Conservation (phyloP, 2,888 invertebrate genomes). For the Cremastinae sp. region DNA sequence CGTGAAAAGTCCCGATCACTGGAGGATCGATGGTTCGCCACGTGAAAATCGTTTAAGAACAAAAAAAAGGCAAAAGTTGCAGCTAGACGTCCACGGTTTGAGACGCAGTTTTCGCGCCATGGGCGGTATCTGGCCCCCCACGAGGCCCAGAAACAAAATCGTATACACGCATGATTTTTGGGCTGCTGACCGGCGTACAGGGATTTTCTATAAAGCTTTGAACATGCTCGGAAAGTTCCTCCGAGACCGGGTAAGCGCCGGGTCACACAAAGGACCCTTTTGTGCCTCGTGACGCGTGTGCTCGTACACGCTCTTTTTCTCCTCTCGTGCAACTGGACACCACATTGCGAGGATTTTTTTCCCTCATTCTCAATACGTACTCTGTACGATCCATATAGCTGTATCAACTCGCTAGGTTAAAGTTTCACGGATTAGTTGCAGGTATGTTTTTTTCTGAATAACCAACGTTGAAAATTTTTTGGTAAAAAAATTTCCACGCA, state of each 20-base stretch:
- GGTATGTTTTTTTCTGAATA: constrained; percentile 36
- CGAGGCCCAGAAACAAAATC: constrained; percentile 58
- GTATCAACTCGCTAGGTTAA: constrained; percentile 53
- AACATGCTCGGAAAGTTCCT: constrained; percentile 58
- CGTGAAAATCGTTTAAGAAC: constrained; percentile 42
- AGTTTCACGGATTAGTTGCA: constrained; percentile 56
- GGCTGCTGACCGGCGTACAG: constrained; percentile 55
- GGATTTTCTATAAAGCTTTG: constrained; percentile 71
- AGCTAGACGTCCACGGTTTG: constrained; percentile 41
- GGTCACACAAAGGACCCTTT: constrained; percentile 76
- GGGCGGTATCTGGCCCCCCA: constrained; percentile 76
- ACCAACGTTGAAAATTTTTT: too few relatives aligned
- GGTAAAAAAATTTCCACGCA: too few relatives aligned
- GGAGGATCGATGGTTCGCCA: constrained; percentile 34
- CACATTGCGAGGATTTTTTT: constrained; percentile 71
- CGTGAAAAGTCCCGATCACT: constrained; percentile 33
- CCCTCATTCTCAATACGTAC: constrained; percentile 37
- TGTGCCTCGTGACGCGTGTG: constrained; percentile 61
- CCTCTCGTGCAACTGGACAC: constrained; percentile 77
- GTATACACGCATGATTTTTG: constrained; percentile 51
- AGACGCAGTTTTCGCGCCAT: constrained; percentile 63
- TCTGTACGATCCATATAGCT: constrained; percentile 33
- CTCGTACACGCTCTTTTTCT: constrained; percentile 54
- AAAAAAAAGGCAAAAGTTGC: constrained; percentile 57
- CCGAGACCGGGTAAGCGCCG: constrained; percentile 56